Evolutionary conservation across 2,888 invertebrate genomes (phyloP).

Genomic region (Heliconius ethilla): DNA sequence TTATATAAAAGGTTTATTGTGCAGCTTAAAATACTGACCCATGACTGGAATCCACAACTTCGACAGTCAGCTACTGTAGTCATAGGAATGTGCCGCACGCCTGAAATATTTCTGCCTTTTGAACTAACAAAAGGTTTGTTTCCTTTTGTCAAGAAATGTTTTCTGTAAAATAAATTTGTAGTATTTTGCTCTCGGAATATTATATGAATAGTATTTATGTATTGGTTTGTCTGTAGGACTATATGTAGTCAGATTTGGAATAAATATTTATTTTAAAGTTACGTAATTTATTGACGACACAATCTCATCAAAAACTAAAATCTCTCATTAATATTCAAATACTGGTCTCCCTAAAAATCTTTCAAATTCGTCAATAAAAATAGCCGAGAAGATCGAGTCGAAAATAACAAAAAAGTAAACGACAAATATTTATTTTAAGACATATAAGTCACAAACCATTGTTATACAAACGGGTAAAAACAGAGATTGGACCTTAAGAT

Average conservation of each 20-base stretch:
- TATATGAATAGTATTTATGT: not conserved
- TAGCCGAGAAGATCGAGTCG: slow-evolving; percentile 48
- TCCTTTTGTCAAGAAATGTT: slow-evolving; percentile 8
- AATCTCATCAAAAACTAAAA: too few relatives aligned
- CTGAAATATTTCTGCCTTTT: slow-evolving; percentile 54
- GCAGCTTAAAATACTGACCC: slow-evolving; percentile 40
- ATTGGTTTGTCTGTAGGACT: not conserved
- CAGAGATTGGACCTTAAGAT: slow-evolving; percentile 65
- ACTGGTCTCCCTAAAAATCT: too few relatives aligned
- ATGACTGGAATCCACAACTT: slow-evolving; percentile 53
- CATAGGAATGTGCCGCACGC: slow-evolving; percentile 53
- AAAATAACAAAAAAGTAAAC: slow-evolving; percentile 58
- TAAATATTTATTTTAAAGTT: not conserved
- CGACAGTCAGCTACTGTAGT: slow-evolving; percentile 43
- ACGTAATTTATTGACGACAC: too few relatives aligned
- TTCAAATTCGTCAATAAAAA: not conserved
- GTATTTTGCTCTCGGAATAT: not conserved
- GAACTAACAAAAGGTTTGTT: slow-evolving; percentile 50
- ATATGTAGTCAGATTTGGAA: not conserved
- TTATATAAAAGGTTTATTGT: slow-evolving; percentile 6
- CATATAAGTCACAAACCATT: slow-evolving; percentile 74
- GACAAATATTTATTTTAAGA: slow-evolving; percentile 63
- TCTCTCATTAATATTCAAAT: too few relatives aligned
- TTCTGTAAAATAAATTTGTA: slow-evolving; percentile 8
- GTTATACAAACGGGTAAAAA: slow-evolving; percentile 76